Base-by-base conservation (phyloP, 2,797 vertebrate genomes). In the Discoglossus pictus region DNA sequence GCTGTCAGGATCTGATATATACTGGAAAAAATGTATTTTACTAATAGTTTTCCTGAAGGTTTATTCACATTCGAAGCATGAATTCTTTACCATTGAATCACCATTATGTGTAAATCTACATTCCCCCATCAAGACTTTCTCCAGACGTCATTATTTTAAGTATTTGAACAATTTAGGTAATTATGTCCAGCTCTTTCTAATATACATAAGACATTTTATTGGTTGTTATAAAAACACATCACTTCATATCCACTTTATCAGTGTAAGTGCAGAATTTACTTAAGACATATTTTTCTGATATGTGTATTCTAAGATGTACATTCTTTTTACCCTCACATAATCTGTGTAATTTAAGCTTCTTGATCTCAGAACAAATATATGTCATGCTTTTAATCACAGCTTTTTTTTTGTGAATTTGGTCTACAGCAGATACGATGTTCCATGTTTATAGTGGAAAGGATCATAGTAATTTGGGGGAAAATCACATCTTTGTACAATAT, bases 281-380 rank as follows among this genome's bases (percentile, higher is more conserved):
- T 17, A 2, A 58, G 12, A n/a, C 4, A 17, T 10, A 12, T 7
- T 31, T 8, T 5, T n/a, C 11, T 24, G 46, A 34, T 21, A 7
- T 56, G 43, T 66, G 54, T 40, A 16, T 48, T 56, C 20, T 25
- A 25, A 6, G 31, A 50, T 46, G 34, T 13, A 31, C 63, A 59
- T 67, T 67, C 44, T 39, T 67, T n/a, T 17, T 10, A 1, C 43
- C 31, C 21, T 10, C n/a, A 17, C 24, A 31, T 59, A 59, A 51
- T 67, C 44, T 46, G 15, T 3, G 9, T 18, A 17, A 50, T 9
- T 9, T 23, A 9, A 16, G n/a, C 53, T 47, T 66, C 34, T 15
- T 23, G 27, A 4, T 31, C 8, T 31, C 27, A 31, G 27, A 4
- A 31, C 8, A 8, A 8, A 4, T 31, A 8, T 31, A 31, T 31